Conservation (phyloP, 2,113 vertebrate species). For the Myotis brandtii region DNA sequence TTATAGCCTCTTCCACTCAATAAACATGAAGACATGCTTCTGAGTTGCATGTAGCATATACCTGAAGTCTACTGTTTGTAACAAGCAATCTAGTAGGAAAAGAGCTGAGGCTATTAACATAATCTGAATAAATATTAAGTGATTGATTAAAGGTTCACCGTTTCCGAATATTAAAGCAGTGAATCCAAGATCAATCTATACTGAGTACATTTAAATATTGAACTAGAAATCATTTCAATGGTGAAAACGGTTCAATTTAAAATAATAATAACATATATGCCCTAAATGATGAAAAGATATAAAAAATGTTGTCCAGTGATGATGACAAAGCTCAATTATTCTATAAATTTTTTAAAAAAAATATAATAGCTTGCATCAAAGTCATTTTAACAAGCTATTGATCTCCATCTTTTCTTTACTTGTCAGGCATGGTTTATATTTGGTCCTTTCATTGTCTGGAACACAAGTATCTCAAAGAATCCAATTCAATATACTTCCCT, state of each 20-base stretch:
- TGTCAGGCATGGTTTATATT: slow-evolving; percentile 56
- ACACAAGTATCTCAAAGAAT: slow-evolving; percentile 7
- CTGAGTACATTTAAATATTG: not conserved
- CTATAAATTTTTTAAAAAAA: not conserved
- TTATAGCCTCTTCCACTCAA: not conserved
- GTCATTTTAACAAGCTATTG: slow-evolving; percentile 67
- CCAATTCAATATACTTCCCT: not conserved
- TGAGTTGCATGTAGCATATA: not conserved
- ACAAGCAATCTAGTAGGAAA: not conserved
- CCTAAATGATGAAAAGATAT: not conserved
- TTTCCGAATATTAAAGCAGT: not conserved
- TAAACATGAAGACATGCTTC: not conserved
- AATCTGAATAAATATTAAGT: not conserved
- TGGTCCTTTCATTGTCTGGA: not conserved
- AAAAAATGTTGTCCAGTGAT: not conserved
- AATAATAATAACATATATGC: not conserved
- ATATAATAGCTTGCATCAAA: slow-evolving; percentile 9
- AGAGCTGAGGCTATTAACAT: not conserved
- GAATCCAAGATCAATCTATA: not conserved
- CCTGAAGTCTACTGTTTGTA: not conserved
- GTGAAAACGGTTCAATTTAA: not conserved
- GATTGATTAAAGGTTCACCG: not conserved
- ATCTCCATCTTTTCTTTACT: slow-evolving; percentile 54
- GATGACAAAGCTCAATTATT: not conserved
- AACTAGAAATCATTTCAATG: not conserved